Conservation (phyloP, 2,888 invertebrate species). For the Melinaea marsaeus region DNA sequence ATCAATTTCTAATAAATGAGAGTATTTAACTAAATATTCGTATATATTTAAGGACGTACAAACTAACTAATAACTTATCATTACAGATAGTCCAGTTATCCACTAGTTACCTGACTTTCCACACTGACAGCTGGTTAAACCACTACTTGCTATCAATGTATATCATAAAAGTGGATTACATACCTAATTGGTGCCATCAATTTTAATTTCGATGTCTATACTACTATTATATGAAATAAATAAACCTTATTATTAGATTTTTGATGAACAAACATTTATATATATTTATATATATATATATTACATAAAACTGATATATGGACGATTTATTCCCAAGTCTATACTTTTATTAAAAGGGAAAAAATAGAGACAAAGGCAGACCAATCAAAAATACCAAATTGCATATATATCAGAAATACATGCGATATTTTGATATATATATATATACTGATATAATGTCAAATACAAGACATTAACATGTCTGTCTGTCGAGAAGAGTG, state of each 20-base stretch:
- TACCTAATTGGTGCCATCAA: constrained; percentile 1
- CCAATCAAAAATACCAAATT: too few species aligned
- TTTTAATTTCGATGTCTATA: not conserved
- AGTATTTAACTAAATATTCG: constrained; percentile 20
- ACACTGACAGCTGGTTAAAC: constrained; percentile 6
- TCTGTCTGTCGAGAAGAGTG: too few species aligned
- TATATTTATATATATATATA: too few species aligned
- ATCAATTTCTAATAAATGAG: constrained; percentile 12
- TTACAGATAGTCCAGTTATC: not conserved
- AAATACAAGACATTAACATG: too few species aligned
- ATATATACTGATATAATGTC: too few species aligned
- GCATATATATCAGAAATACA: too few species aligned
- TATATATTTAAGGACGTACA: constrained; percentile 19
- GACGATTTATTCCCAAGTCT: too few species aligned
- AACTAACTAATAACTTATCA: constrained; percentile 4
- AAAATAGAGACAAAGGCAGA: too few species aligned
- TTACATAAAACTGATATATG: too few species aligned
- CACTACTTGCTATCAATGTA: constrained; percentile 3
- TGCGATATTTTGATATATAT: too few species aligned
- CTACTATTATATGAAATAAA: not conserved
- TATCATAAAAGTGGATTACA: constrained; percentile 1
- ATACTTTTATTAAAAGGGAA: too few species aligned
- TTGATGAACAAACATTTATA: too few species aligned
- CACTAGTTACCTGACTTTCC: constrained; percentile 1
- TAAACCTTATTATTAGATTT: not conserved